Base-by-base conservation (phyloP, 2,113 vertebrate genomes). In the Cynocephalus volans region DNA sequence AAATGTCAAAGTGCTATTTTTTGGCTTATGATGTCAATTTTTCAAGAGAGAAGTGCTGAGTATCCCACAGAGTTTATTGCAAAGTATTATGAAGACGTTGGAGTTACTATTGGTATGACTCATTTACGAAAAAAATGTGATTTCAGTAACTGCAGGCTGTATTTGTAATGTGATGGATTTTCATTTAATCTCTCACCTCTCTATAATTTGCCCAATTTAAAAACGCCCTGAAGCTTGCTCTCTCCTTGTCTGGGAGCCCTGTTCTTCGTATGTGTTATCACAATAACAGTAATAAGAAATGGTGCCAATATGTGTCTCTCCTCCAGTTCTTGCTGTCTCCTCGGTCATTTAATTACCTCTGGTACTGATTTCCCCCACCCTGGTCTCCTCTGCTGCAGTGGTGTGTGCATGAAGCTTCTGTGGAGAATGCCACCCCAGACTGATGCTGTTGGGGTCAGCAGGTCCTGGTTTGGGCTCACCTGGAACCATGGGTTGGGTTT, bases 21-120 rank as follows among this genome's bases (percentile, higher is more conserved):
- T 93, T 92, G 96, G 93, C 86, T 97, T 76, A 75, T 41, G 91
- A 95, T 96, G 96, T 97, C 96, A 95, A 6, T 80, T 93, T 97
- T 97, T 95, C 82, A 67, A 83, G 92, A 90, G 81, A 7, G 86
- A 96, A 92, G 92, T 87, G 92, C 64, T 33, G 95, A 93, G 77
- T 52, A 50, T 70, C 97, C 97, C 89, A 91, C 96, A 89, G 98
- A 97, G 96, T 96, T 93, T 97, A 96, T 95, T 96, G 92, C 86
- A 65, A 91, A 98, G 93, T 96, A 41, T 97, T 83, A 90, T 89
- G 93, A 96, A 97, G 95, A 90, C 82, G 81, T 96, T n/a, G 62
- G 85, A 88, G 95, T 97, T 93, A 73, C 92, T 79, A 48, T 60
- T 93, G 96, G 65, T 83, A 13, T 97, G 97, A 96, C 92, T 97